Evolutionary conservation across 2,888 invertebrate species (phyloP), one percentile per base, ranked within the genome.

Genomic region (Plebejus anna): DNA sequence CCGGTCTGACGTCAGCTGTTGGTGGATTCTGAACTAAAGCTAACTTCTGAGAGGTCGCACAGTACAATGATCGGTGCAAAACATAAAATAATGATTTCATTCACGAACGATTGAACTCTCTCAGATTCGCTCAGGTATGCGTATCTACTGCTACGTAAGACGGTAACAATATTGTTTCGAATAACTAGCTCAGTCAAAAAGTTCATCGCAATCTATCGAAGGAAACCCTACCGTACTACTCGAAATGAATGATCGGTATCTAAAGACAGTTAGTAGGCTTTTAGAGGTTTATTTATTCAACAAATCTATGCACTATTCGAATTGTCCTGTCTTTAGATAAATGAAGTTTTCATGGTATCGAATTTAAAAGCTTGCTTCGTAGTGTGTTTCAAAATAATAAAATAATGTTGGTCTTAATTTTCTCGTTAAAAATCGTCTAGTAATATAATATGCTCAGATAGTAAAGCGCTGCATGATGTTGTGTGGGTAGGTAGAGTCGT

Each of bases 81-180:
- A 76, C 76, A 71, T 22, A 77, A 75, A 38, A 76, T 22, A 66
- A 66, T 66, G 66, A 66, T 76, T 75, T 75, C 70, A 77, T 75
- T 80, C 90, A 90, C 90, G 92, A 91, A 89, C 80, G 86, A 90
- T 89, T 88, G 88, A 90, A 88, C 88, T 83, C 85, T 85, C 92
- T 91, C 93, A 92, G 92, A 90, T 87, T 90, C 91, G 88, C 89
- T 89, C 92, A 92, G 91, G 90, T 89, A 81, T 82, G 81, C 83
- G 83, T 84, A 83, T 84, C 85, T 84, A 85, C 84, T 81, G 83
- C 82, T 83, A 84, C 82, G 83, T 72, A 79, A 79, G 79, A 81
- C 78, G 81, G 79, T 77, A 79, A 80, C 78, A 81, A 79, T 79
- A 79, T 79, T 78, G 77, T 78, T 80, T 79, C 76, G 73, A 80